phyloP scores from a whole-genome alignment of 2,888 invertebrate genomes.

The Machimus atricapillus region DNA sequence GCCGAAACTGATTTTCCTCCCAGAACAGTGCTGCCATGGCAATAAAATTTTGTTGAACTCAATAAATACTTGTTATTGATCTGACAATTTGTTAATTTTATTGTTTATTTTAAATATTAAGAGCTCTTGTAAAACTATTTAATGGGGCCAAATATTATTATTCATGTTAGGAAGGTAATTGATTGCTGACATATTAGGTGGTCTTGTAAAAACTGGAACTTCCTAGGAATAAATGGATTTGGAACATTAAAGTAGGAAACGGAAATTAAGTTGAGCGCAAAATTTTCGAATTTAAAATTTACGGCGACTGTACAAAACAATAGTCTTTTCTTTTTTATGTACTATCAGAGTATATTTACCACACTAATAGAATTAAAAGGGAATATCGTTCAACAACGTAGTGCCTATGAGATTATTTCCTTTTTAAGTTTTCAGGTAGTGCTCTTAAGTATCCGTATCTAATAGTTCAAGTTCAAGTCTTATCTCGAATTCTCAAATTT shows the following conservation, averaged over 20 bases:
- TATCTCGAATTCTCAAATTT: no score
- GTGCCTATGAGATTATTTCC: no score
- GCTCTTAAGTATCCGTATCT: no score
- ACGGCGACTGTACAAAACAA: no score
- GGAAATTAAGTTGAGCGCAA: not conserved
- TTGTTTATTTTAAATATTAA: not conserved
- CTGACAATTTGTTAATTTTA: not conserved
- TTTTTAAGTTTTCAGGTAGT: no score
- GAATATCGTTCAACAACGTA: no score
- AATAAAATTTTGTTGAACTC: not conserved
- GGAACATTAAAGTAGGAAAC: not conserved
- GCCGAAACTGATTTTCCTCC: not conserved
- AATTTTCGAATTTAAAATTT: not conserved
- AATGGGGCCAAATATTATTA: not conserved
- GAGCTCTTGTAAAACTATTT: no score
- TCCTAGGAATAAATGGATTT: not conserved
- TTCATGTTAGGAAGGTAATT: not conserved
- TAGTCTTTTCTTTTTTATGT: no score
- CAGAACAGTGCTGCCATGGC: not conserved
- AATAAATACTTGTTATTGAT: not conserved
- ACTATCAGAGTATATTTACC: no score
- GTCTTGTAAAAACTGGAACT: not conserved
- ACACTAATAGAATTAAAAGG: no score
- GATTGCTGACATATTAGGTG: no score
- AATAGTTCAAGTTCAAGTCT: no score